Percentiles rank a stretch among this genome's conserved stretches.
These are phyloP conservation scores for Agrochola lychnidis DNA, from an alignment of 2,888 invertebrate genomes.

Conservation along the genomic window DNA sequence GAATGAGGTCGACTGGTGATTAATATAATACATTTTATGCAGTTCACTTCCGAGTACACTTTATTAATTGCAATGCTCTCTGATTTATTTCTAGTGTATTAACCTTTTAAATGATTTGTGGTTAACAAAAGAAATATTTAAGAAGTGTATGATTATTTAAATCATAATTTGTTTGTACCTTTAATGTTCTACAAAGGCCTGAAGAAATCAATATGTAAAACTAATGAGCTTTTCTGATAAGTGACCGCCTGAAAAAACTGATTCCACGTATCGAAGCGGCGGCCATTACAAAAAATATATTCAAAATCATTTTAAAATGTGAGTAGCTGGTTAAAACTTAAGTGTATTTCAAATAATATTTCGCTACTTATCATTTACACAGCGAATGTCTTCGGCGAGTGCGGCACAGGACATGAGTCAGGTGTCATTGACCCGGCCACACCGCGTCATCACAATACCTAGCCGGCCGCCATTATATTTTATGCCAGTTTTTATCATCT, in stretches of 20 bases:
- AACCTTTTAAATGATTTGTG: constrained; percentile 22
- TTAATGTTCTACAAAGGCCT: neutral
- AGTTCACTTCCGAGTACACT: constrained; percentile 49
- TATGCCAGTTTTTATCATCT: constrained; percentile 69
- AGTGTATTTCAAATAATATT: constrained; percentile 68
- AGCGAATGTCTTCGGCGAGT: constrained; percentile 78
- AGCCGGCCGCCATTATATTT: constrained; percentile 79
- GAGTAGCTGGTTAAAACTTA: constrained; percentile 40
- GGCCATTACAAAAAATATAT: neutral
- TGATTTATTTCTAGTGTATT: constrained; percentile 37
- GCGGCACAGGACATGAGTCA: constrained; percentile 84
- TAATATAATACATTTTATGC: constrained; percentile 48
- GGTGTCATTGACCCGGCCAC: constrained; percentile 84
- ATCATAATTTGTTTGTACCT: neutral
- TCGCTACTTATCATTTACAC: constrained; percentile 74
- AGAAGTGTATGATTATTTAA: neutral
- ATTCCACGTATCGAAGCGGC: neutral
- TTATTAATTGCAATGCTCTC: constrained; percentile 45
- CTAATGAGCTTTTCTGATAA: constrained; percentile 5
- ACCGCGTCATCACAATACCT: constrained; percentile 83
- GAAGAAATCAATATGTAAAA: neutral
- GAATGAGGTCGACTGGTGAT: constrained; percentile 60
- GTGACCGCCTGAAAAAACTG: constrained; percentile 15
- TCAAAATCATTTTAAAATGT: constrained; percentile 14
- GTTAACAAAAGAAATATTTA: constrained; percentile 17